Base-by-base conservation (phyloP, 2,888 invertebrate species). In the Aphidius colemani region DNA sequence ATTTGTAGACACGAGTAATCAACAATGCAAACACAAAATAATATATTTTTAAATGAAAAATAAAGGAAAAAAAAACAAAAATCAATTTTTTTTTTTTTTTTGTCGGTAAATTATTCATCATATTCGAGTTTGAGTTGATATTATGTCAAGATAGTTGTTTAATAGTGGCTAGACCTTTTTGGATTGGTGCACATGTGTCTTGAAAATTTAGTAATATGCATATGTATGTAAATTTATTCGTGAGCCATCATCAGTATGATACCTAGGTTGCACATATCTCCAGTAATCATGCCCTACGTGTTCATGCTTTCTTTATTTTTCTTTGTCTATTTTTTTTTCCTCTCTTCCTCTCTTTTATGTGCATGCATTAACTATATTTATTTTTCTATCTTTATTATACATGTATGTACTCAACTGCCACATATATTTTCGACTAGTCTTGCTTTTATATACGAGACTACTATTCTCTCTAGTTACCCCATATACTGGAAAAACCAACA, bases 221-320 rank as follows among this genome's bases (percentile, higher is more conserved):
- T 81, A 81, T 81, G 81, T 78, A 81, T 81, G 81, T 78, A 81
- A 81, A 82, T 81, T 80, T 80, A 79, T 80, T 79, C 81, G 66
- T 67, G 69, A 69, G 66, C 11, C 71, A 75, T 57, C 79, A 74
- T 78, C 74, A 72, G 80, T 77, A 73, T 75, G 72, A 65, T 65
- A 68, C 64, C 70, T 70, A 70, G 70, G 71, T 69, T 67, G 67
- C 69, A 18, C 13, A 71, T 67, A 63, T 67, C 61, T 64, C 51
- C 67, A 30, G 59, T 55, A 51, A 61, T 65, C 59, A 30, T 30
- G 30, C 4, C 5, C 30, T 18, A 18, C 13, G 13, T 18, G 13
- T 18, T 18, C 13, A 18, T 18, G 1, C 13, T 30, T 30, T 5
- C 39, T 6, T 11, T 56, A 8, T 10, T 8, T 10, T 30, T 30